Evolutionary conservation across 2,797 vertebrate genomes (phyloP).

Genomic region (Oreochromis grahami): DNA sequence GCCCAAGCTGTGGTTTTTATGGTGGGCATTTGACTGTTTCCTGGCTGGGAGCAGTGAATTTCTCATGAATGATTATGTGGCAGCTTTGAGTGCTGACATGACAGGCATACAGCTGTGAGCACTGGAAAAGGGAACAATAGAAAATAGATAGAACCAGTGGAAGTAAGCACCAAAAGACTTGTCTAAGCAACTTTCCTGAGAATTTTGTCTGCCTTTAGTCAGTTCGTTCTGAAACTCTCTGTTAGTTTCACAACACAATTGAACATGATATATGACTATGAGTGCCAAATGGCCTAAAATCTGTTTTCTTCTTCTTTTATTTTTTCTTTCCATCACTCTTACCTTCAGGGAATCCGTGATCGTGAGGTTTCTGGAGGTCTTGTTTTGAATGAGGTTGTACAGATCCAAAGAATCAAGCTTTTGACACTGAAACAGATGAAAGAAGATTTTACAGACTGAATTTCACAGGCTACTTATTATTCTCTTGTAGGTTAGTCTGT

Average conservation of each 20-base stretch:
- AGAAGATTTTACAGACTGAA: background rate
- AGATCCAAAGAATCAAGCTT: slow-evolving; percentile 60
- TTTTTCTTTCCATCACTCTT: background rate
- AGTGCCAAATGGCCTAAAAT: background rate
- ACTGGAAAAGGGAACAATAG: background rate
- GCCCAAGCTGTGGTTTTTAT: background rate
- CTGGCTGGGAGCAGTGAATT: background rate
- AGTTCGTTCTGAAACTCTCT: fast-evolving
- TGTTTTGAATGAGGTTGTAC: slow-evolving; percentile 17
- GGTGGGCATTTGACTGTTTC: background rate
- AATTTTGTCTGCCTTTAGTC: background rate
- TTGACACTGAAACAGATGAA: slow-evolving; percentile 59
- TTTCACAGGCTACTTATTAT: background rate
- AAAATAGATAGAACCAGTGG: background rate
- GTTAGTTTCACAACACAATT: background rate
- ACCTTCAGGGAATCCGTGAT: slow-evolving; percentile 38
- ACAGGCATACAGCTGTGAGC: background rate
- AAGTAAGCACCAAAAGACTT: background rate
- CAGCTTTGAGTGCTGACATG: background rate
- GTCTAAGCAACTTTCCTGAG: background rate
- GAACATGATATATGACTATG: background rate
- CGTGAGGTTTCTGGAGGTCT: slow-evolving; percentile 27
- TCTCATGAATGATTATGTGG: background rate
- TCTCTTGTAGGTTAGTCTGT: background rate
- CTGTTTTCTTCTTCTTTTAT: background rate